Evolutionary conservation across 2,113 vertebrate species (phyloP).

Genomic region (Nematolebias whitei): DNA sequence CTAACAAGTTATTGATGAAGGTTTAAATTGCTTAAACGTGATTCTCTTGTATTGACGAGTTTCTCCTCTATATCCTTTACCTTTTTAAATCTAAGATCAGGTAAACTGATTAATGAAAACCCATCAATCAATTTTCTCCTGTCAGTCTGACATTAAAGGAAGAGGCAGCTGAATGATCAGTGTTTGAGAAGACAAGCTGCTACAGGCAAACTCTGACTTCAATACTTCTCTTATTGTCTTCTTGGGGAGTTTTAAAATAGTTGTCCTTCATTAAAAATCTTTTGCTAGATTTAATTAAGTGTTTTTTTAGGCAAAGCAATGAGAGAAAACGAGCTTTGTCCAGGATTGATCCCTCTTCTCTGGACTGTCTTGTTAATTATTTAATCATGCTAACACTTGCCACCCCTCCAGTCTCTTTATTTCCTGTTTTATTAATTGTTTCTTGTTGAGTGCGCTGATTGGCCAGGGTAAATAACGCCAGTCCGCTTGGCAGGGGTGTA

Average conservation of each 20-base stretch:
- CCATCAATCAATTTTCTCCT: slow-evolving; percentile 15
- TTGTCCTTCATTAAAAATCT: not conserved
- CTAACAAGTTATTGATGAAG: slow-evolving; percentile 9
- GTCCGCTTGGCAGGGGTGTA: slow-evolving; percentile 25
- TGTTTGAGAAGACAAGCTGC: slow-evolving; percentile 35
- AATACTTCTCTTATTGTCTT: slow-evolving; percentile 10
- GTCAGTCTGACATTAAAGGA: slow-evolving; percentile 34
- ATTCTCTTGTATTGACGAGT: no score
- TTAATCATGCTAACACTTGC: slow-evolving; percentile 38
- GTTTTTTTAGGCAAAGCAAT: not conserved
- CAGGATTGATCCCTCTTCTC: slow-evolving; percentile 37
- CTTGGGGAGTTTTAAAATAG: not conserved
- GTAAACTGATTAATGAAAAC: slow-evolving; percentile 16
- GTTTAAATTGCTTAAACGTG: no score
- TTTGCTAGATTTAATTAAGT: slow-evolving; percentile 28
- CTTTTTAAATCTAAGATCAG: not conserved
- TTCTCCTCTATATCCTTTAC: no score
- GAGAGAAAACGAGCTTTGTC: slow-evolving; percentile 1
- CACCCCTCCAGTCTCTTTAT: slow-evolving; percentile 13
- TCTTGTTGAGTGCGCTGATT: slow-evolving; percentile 43
- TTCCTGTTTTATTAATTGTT: slow-evolving; percentile 37
- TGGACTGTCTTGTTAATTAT: slow-evolving; percentile 33
- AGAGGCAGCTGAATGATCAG: slow-evolving; percentile 44
- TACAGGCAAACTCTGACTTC: slow-evolving; percentile 23
- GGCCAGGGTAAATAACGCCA: slow-evolving; percentile 43